Conservation (phyloP, 2,888 invertebrate species). For the Trimorus sp. region DNA sequence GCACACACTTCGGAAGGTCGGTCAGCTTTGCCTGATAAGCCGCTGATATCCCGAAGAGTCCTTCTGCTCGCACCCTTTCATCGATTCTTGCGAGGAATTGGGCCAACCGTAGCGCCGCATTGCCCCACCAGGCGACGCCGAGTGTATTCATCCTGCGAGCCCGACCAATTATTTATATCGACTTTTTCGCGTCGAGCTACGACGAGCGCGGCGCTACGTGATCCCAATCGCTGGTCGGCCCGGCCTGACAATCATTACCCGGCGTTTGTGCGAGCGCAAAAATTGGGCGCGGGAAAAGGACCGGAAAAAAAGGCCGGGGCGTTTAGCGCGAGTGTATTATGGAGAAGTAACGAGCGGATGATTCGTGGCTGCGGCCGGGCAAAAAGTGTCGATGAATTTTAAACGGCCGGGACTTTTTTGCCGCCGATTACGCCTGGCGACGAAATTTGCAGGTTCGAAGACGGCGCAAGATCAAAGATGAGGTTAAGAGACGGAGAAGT, state of each 20-base stretch:
- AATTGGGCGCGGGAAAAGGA: neutral
- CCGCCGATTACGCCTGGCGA: neutral
- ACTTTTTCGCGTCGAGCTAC: conserved; percentile 55
- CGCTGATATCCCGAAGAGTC: conserved; percentile 66
- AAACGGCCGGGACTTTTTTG: neutral
- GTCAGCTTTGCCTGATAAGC: conserved; percentile 49
- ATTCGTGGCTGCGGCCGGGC: neutral
- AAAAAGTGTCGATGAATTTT: neutral
- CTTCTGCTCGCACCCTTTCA: conserved; percentile 69
- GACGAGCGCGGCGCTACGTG: conserved; percentile 36
- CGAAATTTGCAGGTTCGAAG: no score
- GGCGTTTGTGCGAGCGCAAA: conserved; percentile 7
- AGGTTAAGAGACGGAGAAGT: no score
- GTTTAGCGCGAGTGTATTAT: conserved; percentile 17
- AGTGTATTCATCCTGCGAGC: conserved; percentile 65
- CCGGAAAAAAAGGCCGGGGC: conserved; percentile 1
- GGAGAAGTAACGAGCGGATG: neutral
- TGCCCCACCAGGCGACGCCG: conserved; percentile 49
- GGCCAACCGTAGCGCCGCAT: conserved; percentile 70
- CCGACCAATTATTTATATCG: conserved; percentile 70
- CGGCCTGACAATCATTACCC: conserved; percentile 38
- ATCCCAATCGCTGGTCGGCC: conserved; percentile 39
- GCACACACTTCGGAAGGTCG: conserved; percentile 32
- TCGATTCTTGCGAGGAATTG: conserved; percentile 72
- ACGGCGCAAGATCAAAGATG: no score